Base-by-base conservation (phyloP, 30 jellyfish, hydroid and myxozoan genomes). In the Aurelia sp. region DNA sequence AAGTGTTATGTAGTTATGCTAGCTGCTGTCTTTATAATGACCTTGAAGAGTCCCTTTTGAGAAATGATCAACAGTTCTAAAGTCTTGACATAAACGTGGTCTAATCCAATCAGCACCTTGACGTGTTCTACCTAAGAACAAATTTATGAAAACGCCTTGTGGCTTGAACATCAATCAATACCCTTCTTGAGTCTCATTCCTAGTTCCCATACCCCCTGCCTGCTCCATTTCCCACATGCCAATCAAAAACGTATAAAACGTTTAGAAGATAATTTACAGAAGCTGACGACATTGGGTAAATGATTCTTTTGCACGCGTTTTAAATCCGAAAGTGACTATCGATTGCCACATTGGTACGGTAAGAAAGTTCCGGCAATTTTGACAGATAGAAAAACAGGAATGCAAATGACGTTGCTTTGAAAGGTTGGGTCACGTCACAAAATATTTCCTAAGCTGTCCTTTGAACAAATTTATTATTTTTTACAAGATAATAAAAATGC, bases 11-110 rank as follows among this genome's bases (percentile, higher is more conserved):
- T 6, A 74, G 60, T 17, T 20, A 69, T 8, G 37, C 23, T 11
- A 41, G 30, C 92, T 82, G 86, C 92, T 73, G 93, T 62, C 93
- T 84, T 84, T 84, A 71, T 84, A 84, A 58, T 72, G 93, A 82
- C 91, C 85, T 74, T 66, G 71, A 15, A 53, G 91, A 72, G 79
- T 74, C 84, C 91, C 91, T 82, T 74, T 82, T 66, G 74, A 71
- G 91, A 73, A 81, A 84, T 84, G 82, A 84, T 84, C 93, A 66
- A 57, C 84, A 66, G 93, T 61, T 41, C 61, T 84, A 73, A 82
- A 48, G 20, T 70, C 27, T 65, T 84, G 93, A 53, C 93, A 84
- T 86, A 23, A 27, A 66, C 68, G 93, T 64, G 93, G 93, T 74
- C 8, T 84, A 72, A 73, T 60, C 93, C 87, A 84, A 84, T 84